phyloP scores from a whole-genome alignment of 2,888 invertebrate species.

The Aquatica leii region DNA sequence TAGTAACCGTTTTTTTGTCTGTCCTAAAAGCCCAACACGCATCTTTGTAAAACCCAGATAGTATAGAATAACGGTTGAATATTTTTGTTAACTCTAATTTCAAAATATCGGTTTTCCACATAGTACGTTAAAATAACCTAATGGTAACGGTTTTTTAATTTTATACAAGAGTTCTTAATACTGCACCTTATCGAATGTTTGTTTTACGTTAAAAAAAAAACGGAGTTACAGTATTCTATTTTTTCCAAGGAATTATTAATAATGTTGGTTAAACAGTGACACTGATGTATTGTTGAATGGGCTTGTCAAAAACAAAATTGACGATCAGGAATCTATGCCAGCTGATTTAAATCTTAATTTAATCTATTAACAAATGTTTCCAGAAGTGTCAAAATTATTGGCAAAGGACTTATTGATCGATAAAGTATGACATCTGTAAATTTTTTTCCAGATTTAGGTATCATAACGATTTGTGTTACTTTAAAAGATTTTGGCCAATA shows the following conservation, averaged over 20 bases:
- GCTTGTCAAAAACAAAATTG: background rate
- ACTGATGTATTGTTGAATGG: background rate
- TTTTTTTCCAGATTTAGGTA: background rate
- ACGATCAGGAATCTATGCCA: background rate
- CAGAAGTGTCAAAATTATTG: background rate
- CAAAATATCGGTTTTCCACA: background rate
- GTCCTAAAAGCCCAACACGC: background rate
- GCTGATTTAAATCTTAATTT: slow-evolving; percentile 1
- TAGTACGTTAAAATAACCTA: background rate
- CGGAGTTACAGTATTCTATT: background rate
- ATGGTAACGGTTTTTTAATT: background rate
- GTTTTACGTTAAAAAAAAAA: background rate
- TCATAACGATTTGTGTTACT: background rate
- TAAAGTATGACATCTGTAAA: background rate
- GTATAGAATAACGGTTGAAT: background rate
- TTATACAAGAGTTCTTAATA: background rate
- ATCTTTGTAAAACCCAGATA: background rate
- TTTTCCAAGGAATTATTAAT: background rate
- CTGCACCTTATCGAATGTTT: background rate
- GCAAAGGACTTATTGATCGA: slow-evolving; percentile 4
- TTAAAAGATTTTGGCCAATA: background rate
- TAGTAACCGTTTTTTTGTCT: background rate
- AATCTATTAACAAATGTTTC: background rate
- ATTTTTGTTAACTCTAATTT: background rate
- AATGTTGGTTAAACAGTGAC: background rate